Conservation (phyloP, 2,113 vertebrate species). For the Cisticola juncidis region DNA sequence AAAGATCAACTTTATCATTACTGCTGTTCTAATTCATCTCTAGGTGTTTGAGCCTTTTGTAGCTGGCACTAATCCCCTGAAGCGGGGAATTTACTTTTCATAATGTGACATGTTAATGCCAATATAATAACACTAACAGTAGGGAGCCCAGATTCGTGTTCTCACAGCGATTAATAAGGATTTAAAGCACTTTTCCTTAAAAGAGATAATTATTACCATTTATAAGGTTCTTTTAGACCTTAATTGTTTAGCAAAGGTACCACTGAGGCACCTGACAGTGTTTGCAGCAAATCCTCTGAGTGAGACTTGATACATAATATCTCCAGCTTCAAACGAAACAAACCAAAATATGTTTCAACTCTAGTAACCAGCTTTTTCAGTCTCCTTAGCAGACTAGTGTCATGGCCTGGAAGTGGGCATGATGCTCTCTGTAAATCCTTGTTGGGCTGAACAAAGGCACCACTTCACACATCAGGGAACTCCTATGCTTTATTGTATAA, state of each 20-base stretch:
- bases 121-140: background rate
- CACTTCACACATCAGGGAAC: rapidly evolving
- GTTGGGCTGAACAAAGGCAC: background rate
- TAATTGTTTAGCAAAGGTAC: background rate
- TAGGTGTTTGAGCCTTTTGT: background rate
- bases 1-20: background rate
- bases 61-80: background rate
- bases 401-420: rapidly evolving
- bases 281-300: background rate
- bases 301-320: background rate
- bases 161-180: background rate
- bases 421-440: background rate
- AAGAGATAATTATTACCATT: background rate
- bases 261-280: background rate
- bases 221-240: background rate
- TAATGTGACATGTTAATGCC: background rate
- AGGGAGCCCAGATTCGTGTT: background rate
- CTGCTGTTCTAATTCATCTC: background rate
- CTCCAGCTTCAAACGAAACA: background rate
- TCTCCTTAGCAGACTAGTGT: background rate
- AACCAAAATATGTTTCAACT: background rate
- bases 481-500: background rate
- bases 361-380: background rate
- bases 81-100: background rate
- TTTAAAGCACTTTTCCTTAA: background rate